Evolutionary conservation across 2,888 invertebrate species (phyloP).

Genomic region (Philonicus albiceps): DNA sequence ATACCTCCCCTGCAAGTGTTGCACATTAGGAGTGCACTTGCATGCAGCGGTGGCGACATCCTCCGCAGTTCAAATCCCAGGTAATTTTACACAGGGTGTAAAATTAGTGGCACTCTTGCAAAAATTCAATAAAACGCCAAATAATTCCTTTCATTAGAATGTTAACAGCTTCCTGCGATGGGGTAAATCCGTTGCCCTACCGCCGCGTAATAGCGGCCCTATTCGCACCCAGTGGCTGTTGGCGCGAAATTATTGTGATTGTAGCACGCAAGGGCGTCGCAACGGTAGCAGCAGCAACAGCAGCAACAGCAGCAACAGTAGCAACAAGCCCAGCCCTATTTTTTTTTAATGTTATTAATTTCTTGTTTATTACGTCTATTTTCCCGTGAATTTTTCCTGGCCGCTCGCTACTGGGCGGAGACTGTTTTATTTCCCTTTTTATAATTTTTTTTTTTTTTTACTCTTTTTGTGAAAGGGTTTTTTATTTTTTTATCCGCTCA

Average conservation of each 20-base stretch:
- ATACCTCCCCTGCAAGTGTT: background rate
- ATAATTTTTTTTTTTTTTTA: background rate
- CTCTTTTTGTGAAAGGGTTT: background rate
- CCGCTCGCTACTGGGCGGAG: background rate
- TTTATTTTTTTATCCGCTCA: background rate
- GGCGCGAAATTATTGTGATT: constrained; percentile 26
- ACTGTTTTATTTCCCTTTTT: background rate
- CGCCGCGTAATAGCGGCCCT: background rate
- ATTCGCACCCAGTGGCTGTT: constrained; percentile 9
- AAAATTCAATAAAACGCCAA: constrained; percentile 3
- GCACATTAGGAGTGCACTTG: background rate
- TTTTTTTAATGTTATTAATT: constrained; percentile 42
- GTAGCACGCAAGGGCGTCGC: constrained; percentile 31
- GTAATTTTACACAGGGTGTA: background rate
- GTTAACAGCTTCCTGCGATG: constrained; percentile 24
- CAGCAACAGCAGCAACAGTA: background rate
- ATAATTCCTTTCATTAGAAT: constrained; percentile 35
- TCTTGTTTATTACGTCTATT: constrained; percentile 42
- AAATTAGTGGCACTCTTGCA: background rate
- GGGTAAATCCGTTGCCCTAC: background rate
- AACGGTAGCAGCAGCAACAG: background rate
- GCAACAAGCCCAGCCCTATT: constrained; percentile 39
- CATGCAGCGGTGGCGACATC: background rate
- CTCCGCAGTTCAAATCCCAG: background rate
- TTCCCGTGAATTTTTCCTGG: constrained; percentile 13